Conservation (phyloP, 2,113 vertebrate genomes). For the Ciconia stormi region DNA sequence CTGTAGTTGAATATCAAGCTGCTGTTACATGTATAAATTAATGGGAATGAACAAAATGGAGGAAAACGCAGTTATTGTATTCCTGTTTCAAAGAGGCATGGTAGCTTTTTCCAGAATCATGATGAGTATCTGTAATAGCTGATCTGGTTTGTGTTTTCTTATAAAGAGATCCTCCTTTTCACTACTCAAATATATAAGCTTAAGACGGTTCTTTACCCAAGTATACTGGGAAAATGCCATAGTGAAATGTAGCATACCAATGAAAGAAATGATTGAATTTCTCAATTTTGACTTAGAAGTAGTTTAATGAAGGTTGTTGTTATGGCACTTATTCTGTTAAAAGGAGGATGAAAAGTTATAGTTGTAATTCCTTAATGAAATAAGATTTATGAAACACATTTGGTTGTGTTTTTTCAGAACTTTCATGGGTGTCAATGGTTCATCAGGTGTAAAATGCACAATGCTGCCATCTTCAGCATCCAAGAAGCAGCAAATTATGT, state of each 20-base stretch:
- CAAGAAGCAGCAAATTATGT: neutral
- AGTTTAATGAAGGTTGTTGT: neutral
- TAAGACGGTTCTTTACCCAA: neutral
- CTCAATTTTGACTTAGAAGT: neutral
- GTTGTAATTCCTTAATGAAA: neutral
- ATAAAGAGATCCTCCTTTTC: neutral
- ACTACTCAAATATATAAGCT: neutral
- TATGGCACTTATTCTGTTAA: neutral
- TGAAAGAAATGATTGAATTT: neutral
- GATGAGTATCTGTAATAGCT: neutral
- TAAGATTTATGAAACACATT: neutral
- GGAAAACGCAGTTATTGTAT: neutral
- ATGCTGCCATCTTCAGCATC: slow-evolving; percentile 57
- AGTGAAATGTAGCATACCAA: neutral
- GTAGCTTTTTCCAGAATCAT: neutral
- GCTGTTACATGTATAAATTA: neutral
- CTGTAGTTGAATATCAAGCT: neutral
- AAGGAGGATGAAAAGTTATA: neutral
- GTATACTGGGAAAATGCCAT: neutral
- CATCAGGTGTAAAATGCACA: slow-evolving; percentile 7
- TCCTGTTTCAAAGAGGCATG: neutral
- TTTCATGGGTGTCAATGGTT: neutral
- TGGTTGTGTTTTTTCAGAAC: neutral
- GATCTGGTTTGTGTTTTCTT: neutral
- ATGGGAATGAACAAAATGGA: neutral